These are phyloP conservation scores for Alouatta palliata DNA, from an alignment of 2,113 vertebrate species.

Conservation along the genomic window DNA sequence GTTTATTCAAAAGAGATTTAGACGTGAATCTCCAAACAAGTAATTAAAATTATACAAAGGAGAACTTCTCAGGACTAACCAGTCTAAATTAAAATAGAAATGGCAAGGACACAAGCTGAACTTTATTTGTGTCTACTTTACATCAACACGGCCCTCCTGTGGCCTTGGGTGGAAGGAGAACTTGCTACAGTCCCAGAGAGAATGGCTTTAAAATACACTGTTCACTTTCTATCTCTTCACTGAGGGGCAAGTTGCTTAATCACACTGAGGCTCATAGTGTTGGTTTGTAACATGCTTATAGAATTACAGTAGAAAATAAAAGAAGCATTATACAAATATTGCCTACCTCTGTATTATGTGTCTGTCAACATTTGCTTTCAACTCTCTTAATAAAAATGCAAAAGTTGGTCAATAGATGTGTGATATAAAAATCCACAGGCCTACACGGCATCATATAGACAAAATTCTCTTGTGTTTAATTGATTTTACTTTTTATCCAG, in stretches of 20 bases:
- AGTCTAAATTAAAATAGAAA: not conserved
- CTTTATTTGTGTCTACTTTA: accelerated
- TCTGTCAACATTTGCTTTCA: not conserved
- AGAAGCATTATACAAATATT: not conserved
- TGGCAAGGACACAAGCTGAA: too few relatives aligned
- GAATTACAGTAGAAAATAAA: not conserved
- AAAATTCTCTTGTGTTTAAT: too few relatives aligned
- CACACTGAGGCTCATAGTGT: not conserved
- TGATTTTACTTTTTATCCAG: not conserved
- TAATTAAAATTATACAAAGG: not conserved
- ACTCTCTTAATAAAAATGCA: not conserved
- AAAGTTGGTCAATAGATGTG: not conserved
- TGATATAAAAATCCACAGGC: not conserved
- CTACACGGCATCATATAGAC: accelerated
- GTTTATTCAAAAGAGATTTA: not conserved
- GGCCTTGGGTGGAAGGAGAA: not conserved
- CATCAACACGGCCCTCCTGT: accelerated
- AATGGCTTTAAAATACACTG: not conserved
- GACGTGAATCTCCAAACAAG: not conserved
- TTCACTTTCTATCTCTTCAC: not conserved
- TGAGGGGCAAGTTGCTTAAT: too few relatives aligned
- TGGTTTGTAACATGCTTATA: not conserved
- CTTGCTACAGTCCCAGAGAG: not conserved
- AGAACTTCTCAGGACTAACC: not conserved
- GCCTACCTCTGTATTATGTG: accelerated